Percentiles rank a stretch among this genome's conserved stretches.
phyloP scores from a whole-genome alignment of 2,113 vertebrate genomes.

The Corvus moneduloides region DNA sequence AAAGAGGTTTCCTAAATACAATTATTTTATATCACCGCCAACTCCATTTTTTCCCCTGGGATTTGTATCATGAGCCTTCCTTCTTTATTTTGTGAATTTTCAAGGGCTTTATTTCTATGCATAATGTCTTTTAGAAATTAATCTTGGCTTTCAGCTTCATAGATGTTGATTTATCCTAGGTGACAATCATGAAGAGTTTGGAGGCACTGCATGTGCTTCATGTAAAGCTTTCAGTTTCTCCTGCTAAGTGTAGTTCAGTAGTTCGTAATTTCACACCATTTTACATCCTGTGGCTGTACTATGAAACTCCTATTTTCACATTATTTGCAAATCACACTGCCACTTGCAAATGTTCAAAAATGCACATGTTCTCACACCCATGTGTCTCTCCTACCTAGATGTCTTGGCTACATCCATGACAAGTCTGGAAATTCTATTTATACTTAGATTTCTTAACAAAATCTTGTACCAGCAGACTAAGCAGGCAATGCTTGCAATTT shows the following conservation, averaged over 20 bases:
- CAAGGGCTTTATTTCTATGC: neutral
- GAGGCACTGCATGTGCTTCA: neutral
- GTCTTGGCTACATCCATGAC: neutral
- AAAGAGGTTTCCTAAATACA: neutral
- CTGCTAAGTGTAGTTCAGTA: neutral
- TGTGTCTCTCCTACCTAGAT: neutral
- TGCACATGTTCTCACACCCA: neutral
- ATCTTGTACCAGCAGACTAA: neutral
- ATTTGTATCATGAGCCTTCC: neutral
- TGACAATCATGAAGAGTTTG: neutral
- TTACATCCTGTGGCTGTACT: neutral
- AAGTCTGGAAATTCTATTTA: neutral
- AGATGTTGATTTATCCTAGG: neutral
- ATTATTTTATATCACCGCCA: neutral
- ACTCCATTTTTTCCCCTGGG: fast-evolving
- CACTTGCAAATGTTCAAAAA: neutral
- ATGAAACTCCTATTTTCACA: neutral
- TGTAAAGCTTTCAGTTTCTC: neutral
- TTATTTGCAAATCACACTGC: neutral
- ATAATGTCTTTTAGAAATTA: neutral
- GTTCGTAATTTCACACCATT: neutral
- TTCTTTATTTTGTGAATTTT: neutral
- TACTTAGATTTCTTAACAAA: neutral
- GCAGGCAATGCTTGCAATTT: neutral
- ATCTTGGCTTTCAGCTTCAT: neutral